Conservation (phyloP, 2,113 vertebrate genomes). For the Melanerpes aurifrons region DNA sequence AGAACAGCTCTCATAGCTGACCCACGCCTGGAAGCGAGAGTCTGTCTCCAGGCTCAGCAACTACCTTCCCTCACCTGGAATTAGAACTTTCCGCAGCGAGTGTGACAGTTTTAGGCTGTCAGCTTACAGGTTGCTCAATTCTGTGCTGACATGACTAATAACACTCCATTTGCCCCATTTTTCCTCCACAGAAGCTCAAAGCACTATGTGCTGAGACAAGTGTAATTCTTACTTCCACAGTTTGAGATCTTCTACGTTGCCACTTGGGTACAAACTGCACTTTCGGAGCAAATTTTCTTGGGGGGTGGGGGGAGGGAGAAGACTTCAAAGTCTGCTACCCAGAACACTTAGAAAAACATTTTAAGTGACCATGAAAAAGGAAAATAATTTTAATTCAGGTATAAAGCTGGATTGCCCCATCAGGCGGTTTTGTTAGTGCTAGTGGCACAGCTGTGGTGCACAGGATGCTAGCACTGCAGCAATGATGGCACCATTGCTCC, state of each 20-base stretch:
- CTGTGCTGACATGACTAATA: background rate
- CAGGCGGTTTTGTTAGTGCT: background rate
- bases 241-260: background rate
- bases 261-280: background rate
- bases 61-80: conserved; percentile 76
- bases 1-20: conserved; percentile 38
- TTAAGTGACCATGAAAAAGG: background rate
- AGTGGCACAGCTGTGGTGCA: background rate
- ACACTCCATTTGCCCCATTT: background rate
- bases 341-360: background rate
- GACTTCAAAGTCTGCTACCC: background rate
- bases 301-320: background rate
- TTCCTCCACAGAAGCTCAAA: background rate
- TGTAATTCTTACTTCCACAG: background rate
- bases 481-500: background rate
- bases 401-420: background rate
- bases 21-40: conserved; percentile 75
- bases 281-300: background rate
- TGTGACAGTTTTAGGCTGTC: no score
- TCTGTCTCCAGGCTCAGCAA: conserved; percentile 81
- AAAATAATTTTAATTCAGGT: background rate
- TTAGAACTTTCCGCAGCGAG: conserved; percentile 45
- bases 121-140: background rate
- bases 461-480: background rate
- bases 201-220: background rate